Base-by-base conservation (phyloP, 2,113 vertebrate genomes). In the Climacteris rufus region DNA sequence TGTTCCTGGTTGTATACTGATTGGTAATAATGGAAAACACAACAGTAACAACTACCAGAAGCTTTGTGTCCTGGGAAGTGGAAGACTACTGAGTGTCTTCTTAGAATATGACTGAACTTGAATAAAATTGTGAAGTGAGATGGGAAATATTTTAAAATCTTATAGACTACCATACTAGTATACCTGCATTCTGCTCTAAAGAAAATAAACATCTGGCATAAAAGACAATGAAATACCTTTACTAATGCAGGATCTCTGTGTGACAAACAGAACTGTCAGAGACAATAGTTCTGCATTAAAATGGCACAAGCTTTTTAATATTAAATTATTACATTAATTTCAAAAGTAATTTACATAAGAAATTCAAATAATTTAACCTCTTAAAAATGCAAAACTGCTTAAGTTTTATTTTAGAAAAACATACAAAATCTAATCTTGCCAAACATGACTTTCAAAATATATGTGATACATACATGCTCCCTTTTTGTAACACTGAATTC, bases 231-330 rank as follows among this genome's bases (percentile, higher is more conserved):
- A 97, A 96, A 97, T 95, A 94, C 76, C 72, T 96, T 95, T 94
- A 97, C 89, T 96, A 95, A 97, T 89, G 81, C 89, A 96, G 52
- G 66, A 96, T 72, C 63, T 91, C 45, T 70, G 57, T 91, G 74
- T 96, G 96, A 97, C 95, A 96, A 89, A 92, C 79, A 92, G 78
- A 97, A 96, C 64, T 95, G 89, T 96, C 93, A 97, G 91, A 97
- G 82, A 85, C 82, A 98, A 97, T 89, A 96, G 96, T 77, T 85
- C 53, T 96, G 63, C 80, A 96, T 98, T 97, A 97, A 97, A 98
- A 98, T 95, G 97, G 88, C 89, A 97, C 77, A 94, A 81, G 87
- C 61, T 94, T 96, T 97, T 93, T 20, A 83, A 91, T 97, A 97
- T 96, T 95, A 97, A 96, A 95, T 96, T 86, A 96, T 70, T 52